phyloP scores from a whole-genome alignment of 2,888 invertebrate species.

The Dicyrtomina minuta region DNA sequence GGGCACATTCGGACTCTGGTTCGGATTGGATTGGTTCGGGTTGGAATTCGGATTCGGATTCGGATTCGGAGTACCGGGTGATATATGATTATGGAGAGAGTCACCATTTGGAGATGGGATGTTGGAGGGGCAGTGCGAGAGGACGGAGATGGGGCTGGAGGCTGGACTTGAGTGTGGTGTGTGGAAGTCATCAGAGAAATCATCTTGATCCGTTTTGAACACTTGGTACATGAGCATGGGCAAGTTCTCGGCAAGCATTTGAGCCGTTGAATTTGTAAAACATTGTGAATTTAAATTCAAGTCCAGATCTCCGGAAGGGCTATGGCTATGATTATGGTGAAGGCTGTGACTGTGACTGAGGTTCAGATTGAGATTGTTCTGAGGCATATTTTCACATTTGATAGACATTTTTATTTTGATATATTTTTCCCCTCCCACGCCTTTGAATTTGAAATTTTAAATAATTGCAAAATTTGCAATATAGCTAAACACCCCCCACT shows the following conservation, averaged over 20 bases:
- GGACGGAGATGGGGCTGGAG: conserved; percentile 48
- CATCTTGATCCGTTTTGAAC: conserved; percentile 22
- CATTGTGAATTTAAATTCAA: background rate
- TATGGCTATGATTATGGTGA: no score
- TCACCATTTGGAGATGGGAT: conserved; percentile 29
- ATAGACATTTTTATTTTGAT: background rate
- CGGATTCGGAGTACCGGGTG: background rate
- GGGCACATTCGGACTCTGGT: no score
- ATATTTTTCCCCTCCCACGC: background rate
- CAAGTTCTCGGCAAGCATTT: background rate
- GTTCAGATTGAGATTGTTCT: no score
- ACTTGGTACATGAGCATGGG: conserved; percentile 21
- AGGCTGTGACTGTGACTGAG: no score
- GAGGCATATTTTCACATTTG: conserved; percentile 3
- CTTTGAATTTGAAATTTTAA: background rate
- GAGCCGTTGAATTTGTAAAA: background rate
- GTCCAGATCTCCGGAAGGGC: background rate
- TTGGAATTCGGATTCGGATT: no score
- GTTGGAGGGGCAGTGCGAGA: conserved; percentile 39
- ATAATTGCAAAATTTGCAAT: no score
- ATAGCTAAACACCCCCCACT: no score
- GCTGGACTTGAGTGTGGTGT: conserved; percentile 60
- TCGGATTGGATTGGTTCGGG: no score
- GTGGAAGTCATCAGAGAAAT: conserved; percentile 55
- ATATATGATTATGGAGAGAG: background rate